Percentiles rank a stretch among this genome's conserved stretches.
Evolutionary conservation across 1,140 invertebrate genomes (phyloP).

Genomic region (Hetaerina americana): DNA sequence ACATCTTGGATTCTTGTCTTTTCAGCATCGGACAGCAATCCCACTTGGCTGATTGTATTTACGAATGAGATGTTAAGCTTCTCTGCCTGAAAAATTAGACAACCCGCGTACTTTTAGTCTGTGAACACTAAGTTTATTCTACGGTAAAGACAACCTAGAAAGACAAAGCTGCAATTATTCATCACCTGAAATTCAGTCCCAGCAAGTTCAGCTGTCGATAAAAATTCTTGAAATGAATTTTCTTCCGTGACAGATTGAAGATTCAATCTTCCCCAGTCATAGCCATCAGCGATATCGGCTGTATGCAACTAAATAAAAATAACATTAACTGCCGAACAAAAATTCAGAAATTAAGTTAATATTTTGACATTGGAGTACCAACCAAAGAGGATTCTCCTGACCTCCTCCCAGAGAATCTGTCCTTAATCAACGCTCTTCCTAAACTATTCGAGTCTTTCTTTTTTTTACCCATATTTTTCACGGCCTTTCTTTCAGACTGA

Average conservation of each 20-base stretch:
- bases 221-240: slow-evolving; percentile 87
- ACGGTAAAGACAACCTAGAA: background rate
- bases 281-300: slow-evolving; percentile 75
- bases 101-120: too few relatives aligned
- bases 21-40: slow-evolving; percentile 50
- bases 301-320: slow-evolving; percentile 59
- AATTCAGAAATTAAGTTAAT: background rate
- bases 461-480: slow-evolving; percentile 50
- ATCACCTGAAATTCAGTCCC: slow-evolving; percentile 71
- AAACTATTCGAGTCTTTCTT: slow-evolving; percentile 36
- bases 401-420: slow-evolving; percentile 48
- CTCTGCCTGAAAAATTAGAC: slow-evolving; percentile 49
- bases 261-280: slow-evolving; percentile 79
- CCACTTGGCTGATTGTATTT: slow-evolving; percentile 42
- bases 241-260: slow-evolving; percentile 92
- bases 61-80: slow-evolving; percentile 77
- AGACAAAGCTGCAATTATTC: background rate
- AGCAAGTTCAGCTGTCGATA: slow-evolving; percentile 85
- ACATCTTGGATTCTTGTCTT: slow-evolving; percentile 38
- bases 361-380: slow-evolving; percentile 39
- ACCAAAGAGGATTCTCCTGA: slow-evolving; percentile 42
- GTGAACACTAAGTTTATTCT: slow-evolving; percentile 7
- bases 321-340: slow-evolving; percentile 12
- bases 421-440: slow-evolving; percentile 60
- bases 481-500: too few relatives aligned